Evolutionary conservation across 2,113 vertebrate species (phyloP).

Genomic region (Egretta garzetta): DNA sequence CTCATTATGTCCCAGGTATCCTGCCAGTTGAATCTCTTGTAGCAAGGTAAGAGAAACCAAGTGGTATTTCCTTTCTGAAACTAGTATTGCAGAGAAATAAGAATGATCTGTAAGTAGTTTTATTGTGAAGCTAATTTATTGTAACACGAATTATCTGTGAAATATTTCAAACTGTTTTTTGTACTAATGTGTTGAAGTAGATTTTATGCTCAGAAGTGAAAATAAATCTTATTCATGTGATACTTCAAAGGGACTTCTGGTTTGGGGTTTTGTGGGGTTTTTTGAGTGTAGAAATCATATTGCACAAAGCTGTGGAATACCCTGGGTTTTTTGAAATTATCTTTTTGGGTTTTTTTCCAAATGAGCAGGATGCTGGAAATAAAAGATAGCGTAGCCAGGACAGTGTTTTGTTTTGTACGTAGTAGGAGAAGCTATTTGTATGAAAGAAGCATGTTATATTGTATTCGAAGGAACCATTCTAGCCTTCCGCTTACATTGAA

Average conservation of each 20-base stretch:
- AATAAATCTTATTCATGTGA: not conserved
- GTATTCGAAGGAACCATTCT: not conserved
- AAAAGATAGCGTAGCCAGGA: not conserved
- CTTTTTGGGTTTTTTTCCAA: not conserved
- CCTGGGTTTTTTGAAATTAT: not conserved
- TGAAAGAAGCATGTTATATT: not conserved
- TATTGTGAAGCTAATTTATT: not conserved
- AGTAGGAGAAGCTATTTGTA: not conserved
- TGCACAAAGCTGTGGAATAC: not conserved
- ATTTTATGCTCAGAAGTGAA: not conserved
- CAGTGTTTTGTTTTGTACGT: not conserved
- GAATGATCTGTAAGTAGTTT: not conserved
- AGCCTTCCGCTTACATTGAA: not conserved
- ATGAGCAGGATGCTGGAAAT: not conserved
- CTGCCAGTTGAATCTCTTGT: slow-evolving; percentile 88
- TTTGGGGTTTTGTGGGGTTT: not conserved
- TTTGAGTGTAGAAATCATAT: not conserved
- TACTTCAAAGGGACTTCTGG: not conserved
- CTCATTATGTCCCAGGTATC: slow-evolving; percentile 90
- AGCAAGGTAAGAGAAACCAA: slow-evolving; percentile 83
- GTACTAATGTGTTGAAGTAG: not conserved
- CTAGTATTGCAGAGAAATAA: not conserved
- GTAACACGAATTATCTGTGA: not conserved
- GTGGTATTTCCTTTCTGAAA: not conserved
- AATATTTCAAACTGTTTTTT: not conserved